Base-by-base conservation (phyloP, 2,888 invertebrate genomes). In the Rhyacophila evoluta region DNA sequence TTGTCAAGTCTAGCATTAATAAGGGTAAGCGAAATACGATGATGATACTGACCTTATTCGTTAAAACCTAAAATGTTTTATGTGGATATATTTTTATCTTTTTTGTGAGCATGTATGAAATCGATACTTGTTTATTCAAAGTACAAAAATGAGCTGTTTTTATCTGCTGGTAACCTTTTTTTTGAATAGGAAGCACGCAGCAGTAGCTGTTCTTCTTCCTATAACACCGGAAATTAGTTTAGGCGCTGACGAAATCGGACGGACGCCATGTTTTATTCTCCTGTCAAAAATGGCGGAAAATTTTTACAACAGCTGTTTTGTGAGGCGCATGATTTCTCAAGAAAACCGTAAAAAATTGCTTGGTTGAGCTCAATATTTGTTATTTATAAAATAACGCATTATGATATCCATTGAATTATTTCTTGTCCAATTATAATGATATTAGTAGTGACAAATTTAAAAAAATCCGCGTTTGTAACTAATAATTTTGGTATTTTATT, bases 211-310 rank as follows among this genome's bases (percentile, higher is more conserved):
- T 70, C 27, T 71, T 33, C 29, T 19, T 72, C 29, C 19, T 29
- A 25, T 33, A 27, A 28, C 29, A 37, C 72, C 38, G 79, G 74
- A 79, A 79, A 77, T 79, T 77, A 74, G 77, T 77, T 79, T 74
- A 74, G 74, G 67, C 27, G 41, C n/a, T 74, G 38, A 55, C 41
- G 55, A 25, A 71, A 27, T 68, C 29, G 39, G 70, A 39, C 77
- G 29, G 29, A 41, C 75, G 72, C 79, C 67, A 75, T 72, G 71
- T 71, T 70, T 41, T 79, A 75, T 72, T 75, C 37, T 36, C 36
- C 15, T 33, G 69, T 38, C 69, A 39, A 33, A 73, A 41, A 72
- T 72, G 55, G 55, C 19, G 55, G 55, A 15, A 55, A 19, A 25
- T 55, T 55, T 55, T 55, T 55, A 55, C 55, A 55, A 55, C 55